Base-by-base conservation (phyloP, 2,113 vertebrate genomes). In the Synchiropus splendidus region DNA sequence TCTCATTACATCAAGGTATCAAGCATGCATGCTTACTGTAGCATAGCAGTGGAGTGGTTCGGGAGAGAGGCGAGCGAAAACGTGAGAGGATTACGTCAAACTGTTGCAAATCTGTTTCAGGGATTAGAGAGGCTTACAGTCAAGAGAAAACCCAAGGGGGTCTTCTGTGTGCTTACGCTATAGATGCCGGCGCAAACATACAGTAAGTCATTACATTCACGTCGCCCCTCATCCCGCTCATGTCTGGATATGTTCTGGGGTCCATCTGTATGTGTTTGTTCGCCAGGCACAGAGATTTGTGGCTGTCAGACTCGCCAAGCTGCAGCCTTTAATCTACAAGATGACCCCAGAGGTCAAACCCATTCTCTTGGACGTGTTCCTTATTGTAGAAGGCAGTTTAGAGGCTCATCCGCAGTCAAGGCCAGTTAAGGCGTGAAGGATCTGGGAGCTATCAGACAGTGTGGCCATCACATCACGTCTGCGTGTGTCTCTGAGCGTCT, bases 81-180 rank as follows among this genome's bases (percentile, higher is more conserved):
- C 68, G 60, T 58, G 61, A 62, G 74, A 71, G 77, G 74, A 80
- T 84, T 78, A 80, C 56, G 62, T 64, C 69, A 70, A 73, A 72
- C 74, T 78, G 77, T 79, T 79, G 73, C 71, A 73, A 72, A 78
- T 72, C 67, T 81, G 79, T 80, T 81, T 71, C 62, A 44, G 55
- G 83, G 82, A 82, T 85, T 82, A 83, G 54, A 48, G 33, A 54
- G 58, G 70, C 53, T 83, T 80, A 80, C 65, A 74, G 61, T 75
- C 68, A 69, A 62, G 56, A 73, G 78, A 68, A 79, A 70, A 64
- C 78, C 72, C 70, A 64, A 42, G 55, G 69, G 74, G 73, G 58
- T 64, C 61, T 54, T 74, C 58, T 61, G 64, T 72, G 33, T 64
- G 64, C 54, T 49, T 48, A 21, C 31, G 15, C 35, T 56, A 18